Evolutionary conservation across 2,888 invertebrate genomes (phyloP).

Genomic region (Argyresthia goedartella): DNA sequence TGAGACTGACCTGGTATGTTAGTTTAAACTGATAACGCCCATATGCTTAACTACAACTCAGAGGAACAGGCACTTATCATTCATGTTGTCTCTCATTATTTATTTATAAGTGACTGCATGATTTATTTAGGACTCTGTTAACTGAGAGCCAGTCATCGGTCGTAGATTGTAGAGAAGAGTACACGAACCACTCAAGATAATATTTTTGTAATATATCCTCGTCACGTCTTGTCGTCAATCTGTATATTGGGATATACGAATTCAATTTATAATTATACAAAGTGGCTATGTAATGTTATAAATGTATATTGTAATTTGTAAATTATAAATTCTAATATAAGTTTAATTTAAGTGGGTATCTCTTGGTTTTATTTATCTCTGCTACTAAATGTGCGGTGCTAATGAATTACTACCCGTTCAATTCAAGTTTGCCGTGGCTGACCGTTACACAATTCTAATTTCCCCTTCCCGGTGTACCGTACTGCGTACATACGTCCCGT

Average conservation of each 20-base stretch:
- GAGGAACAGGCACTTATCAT: too few relatives aligned
- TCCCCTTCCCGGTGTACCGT: too few relatives aligned
- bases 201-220: constrained; percentile 42
- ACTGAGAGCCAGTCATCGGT: not conserved
- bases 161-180: too few relatives aligned
- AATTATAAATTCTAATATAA: constrained; percentile 57
- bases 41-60: not conserved
- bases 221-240: constrained; percentile 19
- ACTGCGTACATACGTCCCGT: too few relatives aligned
- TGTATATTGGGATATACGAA: constrained; percentile 21
- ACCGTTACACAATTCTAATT: too few relatives aligned
- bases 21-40: not conserved
- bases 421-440: too few relatives aligned
- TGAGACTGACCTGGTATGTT: not conserved
- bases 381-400: not conserved
- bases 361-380: constrained; percentile 29
- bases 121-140: constrained; percentile 17
- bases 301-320: constrained; percentile 52
- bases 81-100: too few relatives aligned
- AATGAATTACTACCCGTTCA: too few relatives aligned
- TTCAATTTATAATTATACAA: constrained; percentile 29
- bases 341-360: constrained; percentile 46
- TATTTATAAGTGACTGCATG: not conserved
- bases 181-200: constrained; percentile 14
- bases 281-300: constrained; percentile 52